Percentiles rank a stretch among this genome's conserved stretches.
phyloP scores from a whole-genome alignment of 1,140 invertebrate genomes.

The Cheumatopsyche charites region DNA sequence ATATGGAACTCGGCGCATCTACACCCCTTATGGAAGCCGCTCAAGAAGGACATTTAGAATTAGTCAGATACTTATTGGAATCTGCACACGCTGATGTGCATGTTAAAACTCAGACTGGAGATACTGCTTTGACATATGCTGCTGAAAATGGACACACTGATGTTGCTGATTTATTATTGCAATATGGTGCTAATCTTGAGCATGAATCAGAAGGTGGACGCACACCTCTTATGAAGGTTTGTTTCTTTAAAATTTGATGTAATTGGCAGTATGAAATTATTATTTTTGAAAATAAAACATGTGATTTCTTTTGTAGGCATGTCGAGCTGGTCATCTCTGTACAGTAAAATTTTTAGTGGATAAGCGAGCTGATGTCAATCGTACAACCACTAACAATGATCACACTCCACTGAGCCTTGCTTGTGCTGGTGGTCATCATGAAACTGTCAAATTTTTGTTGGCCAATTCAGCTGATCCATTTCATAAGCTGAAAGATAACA shows the following conservation, averaged over 20 bases:
- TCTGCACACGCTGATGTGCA: slow-evolving; percentile 86
- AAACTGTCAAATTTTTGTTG: slow-evolving; percentile 90
- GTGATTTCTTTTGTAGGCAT: slow-evolving; percentile 64
- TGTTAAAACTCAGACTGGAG: slow-evolving; percentile 91
- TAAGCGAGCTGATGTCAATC: slow-evolving; percentile 92
- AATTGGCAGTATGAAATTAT: background rate
- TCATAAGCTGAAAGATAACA: slow-evolving; percentile 97
- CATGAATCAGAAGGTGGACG: slow-evolving; percentile 92
- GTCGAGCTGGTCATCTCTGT: slow-evolving; percentile 96
- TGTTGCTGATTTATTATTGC: slow-evolving; percentile 86
- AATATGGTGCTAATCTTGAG: slow-evolving; percentile 90
- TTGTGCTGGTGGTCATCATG: slow-evolving; percentile 92
- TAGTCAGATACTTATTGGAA: slow-evolving; percentile 87
- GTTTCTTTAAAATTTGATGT: background rate
- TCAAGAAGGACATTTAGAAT: slow-evolving; percentile 94
- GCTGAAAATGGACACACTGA: slow-evolving; percentile 96
- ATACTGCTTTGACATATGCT: slow-evolving; percentile 97
- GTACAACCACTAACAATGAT: slow-evolving; percentile 96
- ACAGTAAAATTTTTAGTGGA: slow-evolving; percentile 96
- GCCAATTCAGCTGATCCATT: slow-evolving; percentile 91
- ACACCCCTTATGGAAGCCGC: slow-evolving; percentile 98
- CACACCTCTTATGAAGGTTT: slow-evolving; percentile 93
- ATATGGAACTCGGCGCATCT: slow-evolving; percentile 94
- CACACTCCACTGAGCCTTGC: slow-evolving; percentile 97
- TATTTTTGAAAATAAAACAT: slow-evolving; percentile 1